Percentiles rank a stretch among this genome's conserved stretches.
phyloP scores from a whole-genome alignment of 2,797 vertebrate genomes.

The Syndactyla subalaris region DNA sequence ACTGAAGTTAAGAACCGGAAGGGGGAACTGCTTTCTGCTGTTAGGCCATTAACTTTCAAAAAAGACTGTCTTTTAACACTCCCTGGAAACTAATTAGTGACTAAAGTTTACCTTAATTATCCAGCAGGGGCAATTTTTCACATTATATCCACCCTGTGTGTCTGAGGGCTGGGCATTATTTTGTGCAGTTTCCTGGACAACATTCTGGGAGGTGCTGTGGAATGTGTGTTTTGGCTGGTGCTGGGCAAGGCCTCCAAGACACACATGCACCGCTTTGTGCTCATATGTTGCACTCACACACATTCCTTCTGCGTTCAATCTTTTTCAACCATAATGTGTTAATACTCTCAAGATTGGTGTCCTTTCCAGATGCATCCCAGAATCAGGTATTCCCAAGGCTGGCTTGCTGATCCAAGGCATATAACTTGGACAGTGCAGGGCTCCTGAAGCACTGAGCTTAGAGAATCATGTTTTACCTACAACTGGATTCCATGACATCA shows the following conservation, averaged over 20 bases:
- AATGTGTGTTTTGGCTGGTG: background rate
- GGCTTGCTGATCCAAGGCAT: background rate
- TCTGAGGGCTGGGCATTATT: background rate
- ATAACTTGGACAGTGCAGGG: background rate
- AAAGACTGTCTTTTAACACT: background rate
- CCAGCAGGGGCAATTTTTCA: background rate
- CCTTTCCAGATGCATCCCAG: slow-evolving; percentile 52
- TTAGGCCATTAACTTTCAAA: background rate
- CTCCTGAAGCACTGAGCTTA: background rate
- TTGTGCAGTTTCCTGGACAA: background rate
- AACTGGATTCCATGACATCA: background rate
- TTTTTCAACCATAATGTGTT: background rate
- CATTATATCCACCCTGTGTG: background rate
- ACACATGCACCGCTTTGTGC: background rate
- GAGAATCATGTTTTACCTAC: background rate
- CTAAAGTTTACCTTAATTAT: background rate
- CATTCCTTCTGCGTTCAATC: background rate
- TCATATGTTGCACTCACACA: background rate
- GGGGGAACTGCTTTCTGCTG: background rate
- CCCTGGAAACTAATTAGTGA: background rate
- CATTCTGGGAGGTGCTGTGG: background rate
- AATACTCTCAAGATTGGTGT: background rate
- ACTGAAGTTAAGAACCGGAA: background rate
- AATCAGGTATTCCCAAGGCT: background rate
- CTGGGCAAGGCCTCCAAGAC: background rate